Conservation (phyloP, 2,888 invertebrate species). For the Andrena hattorfiana region DNA sequence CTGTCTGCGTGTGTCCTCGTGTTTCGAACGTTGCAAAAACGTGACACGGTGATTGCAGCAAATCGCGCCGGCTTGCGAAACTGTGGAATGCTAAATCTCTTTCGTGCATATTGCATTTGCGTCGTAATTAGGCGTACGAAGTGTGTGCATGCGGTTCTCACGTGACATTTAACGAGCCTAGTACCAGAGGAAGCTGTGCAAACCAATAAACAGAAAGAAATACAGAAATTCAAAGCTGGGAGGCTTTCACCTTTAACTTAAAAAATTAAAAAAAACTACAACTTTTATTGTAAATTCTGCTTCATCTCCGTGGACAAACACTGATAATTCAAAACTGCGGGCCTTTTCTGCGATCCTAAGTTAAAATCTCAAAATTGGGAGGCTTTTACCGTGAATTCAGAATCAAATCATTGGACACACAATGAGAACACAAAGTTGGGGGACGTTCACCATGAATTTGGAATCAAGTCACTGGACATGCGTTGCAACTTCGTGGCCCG, state of each 20-base stretch:
- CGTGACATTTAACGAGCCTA: constrained; percentile 18
- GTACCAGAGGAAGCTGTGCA: not conserved
- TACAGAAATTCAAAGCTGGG: no score
- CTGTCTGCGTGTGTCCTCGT: constrained; percentile 33
- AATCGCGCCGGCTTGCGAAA: constrained; percentile 58
- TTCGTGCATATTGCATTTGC: constrained; percentile 28
- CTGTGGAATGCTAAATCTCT: constrained; percentile 37
- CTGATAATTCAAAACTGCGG: no score
- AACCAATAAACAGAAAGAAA: constrained; percentile 14
- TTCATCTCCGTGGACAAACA: no score
- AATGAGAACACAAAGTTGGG: not conserved
- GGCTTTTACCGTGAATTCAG: not conserved
- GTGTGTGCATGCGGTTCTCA: constrained; percentile 15
- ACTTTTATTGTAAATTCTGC: no score
- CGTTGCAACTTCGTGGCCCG: not conserved
- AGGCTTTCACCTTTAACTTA: no score
- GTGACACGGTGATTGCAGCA: constrained; percentile 53
- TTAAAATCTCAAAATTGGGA: not conserved
- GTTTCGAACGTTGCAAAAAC: constrained; percentile 54
- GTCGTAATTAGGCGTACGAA: constrained; percentile 52
- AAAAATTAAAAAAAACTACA: no score
- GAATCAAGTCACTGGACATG: not conserved
- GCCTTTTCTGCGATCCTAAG: no score
- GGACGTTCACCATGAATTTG: not conserved
- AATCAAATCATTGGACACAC: not conserved